Conservation (phyloP, 2,888 invertebrate genomes). For the Drosophila borealis region DNA sequence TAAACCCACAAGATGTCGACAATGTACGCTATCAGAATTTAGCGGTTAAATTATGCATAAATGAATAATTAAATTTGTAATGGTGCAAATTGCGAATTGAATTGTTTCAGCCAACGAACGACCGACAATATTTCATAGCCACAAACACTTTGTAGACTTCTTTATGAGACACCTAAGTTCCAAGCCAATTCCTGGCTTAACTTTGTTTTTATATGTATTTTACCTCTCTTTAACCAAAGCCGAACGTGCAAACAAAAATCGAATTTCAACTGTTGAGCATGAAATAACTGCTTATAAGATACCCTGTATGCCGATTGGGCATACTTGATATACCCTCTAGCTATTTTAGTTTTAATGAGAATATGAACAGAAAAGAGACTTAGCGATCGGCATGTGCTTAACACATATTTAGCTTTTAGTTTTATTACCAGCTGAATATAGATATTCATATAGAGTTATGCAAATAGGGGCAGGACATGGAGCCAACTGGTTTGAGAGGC, state of each 20-base stretch:
- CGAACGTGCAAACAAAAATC: slow-evolving; percentile 1
- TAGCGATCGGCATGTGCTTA: slow-evolving; percentile 62
- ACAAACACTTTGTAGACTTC: slow-evolving; percentile 24
- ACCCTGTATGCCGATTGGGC: neutral
- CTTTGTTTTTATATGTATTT: neutral
- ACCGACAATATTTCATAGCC: slow-evolving; percentile 45
- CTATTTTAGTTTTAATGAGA: neutral
- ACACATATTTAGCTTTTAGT: slow-evolving; percentile 73
- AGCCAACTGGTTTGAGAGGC: slow-evolving; percentile 35
- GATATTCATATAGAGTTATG: slow-evolving; percentile 36
- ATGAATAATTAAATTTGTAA: slow-evolving; percentile 79
- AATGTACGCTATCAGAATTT: slow-evolving; percentile 53
- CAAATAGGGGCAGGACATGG: slow-evolving; percentile 34
- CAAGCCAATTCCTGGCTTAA: too few relatives aligned
- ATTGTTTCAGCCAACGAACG: slow-evolving; percentile 63
- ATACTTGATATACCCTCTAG: neutral
- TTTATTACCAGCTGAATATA: slow-evolving; percentile 44
- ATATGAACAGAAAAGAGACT: neutral
- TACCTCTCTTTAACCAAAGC: neutral
- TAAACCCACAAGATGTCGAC: slow-evolving; percentile 30
- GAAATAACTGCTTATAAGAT: neutral
- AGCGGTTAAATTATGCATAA: slow-evolving; percentile 78
- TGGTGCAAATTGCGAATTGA: slow-evolving; percentile 83
- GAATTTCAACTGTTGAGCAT: neutral
- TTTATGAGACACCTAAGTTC: slow-evolving; percentile 23